Percentiles rank a stretch among this genome's conserved stretches.
phyloP scores from a whole-genome alignment of 2,888 invertebrate genomes.

The Nasonovia ribisnigri region DNA sequence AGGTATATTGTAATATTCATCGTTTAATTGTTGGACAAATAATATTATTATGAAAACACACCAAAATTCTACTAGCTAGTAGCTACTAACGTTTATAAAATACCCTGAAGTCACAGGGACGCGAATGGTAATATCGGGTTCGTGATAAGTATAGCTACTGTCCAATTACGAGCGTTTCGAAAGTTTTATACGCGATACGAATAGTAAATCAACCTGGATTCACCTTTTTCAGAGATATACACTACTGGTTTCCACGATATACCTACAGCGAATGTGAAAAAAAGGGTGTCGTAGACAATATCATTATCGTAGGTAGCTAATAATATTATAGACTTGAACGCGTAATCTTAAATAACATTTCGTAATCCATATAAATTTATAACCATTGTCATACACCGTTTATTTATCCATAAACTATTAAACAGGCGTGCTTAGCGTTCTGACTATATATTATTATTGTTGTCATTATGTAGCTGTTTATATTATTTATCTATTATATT shows the following conservation, averaged over 20 bases:
- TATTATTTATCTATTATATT: background rate
- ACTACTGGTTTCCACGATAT: conserved; percentile 36
- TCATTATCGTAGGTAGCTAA: conserved; percentile 29
- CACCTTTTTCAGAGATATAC: conserved; percentile 56
- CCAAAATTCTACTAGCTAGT: background rate
- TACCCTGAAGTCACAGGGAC: conserved; percentile 48
- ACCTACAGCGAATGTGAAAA: conserved; percentile 30
- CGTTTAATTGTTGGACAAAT: background rate
- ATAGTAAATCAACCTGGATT: conserved; percentile 59
- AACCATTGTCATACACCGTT: conserved; percentile 46
- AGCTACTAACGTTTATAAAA: background rate
- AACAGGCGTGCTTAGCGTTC: background rate
- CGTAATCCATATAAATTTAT: conserved; percentile 37
- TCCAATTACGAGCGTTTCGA: conserved; percentile 62
- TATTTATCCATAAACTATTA: conserved; percentile 25
- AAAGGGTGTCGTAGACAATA: conserved; percentile 57
- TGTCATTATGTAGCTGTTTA: background rate
- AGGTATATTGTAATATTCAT: background rate
- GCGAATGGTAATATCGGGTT: conserved; percentile 45
- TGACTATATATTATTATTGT: background rate
- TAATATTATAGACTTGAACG: conserved; percentile 32
- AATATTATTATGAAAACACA: background rate
- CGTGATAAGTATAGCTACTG: conserved; percentile 6
- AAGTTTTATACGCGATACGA: conserved; percentile 54
- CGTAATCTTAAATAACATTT: conserved; percentile 20